Evolutionary conservation across 2,888 invertebrate genomes (phyloP).

Genomic region (Tetanocera ferruginea): DNA sequence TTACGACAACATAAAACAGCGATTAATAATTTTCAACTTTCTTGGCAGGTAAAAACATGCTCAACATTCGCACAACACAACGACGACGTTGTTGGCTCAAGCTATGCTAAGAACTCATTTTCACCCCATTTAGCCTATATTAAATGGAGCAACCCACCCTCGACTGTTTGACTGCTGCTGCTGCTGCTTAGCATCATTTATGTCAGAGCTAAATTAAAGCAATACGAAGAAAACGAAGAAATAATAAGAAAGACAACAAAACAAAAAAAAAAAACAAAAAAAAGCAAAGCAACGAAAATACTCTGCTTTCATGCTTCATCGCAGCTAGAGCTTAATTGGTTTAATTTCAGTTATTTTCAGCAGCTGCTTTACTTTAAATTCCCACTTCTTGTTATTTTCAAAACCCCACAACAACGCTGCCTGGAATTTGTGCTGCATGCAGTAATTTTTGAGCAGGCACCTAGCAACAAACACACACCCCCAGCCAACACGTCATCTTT

Average conservation of each 20-base stretch:
- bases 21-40: slow-evolving; percentile 3
- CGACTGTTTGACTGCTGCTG: no score
- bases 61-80: not conserved
- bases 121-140: no score
- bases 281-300: not conserved
- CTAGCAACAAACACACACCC: no score
- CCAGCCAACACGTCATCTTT: not conserved
- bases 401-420: no score
- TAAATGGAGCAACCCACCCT: no score
- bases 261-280: not conserved
- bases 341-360: slow-evolving; percentile 33
- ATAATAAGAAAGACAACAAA: not conserved
- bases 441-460: no score
- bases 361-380: slow-evolving; percentile 32
- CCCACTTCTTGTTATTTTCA: not conserved
- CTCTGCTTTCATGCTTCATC: not conserved
- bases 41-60: not conserved
- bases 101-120: no score
- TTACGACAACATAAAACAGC: not conserved
- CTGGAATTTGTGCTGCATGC: no score
- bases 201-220: not conserved
- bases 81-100: no score
- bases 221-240: not conserved
- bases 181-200: not conserved
- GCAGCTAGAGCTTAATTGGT: slow-evolving; percentile 28